Conservation (phyloP, 2,888 invertebrate species). For the Beris chalybata region DNA sequence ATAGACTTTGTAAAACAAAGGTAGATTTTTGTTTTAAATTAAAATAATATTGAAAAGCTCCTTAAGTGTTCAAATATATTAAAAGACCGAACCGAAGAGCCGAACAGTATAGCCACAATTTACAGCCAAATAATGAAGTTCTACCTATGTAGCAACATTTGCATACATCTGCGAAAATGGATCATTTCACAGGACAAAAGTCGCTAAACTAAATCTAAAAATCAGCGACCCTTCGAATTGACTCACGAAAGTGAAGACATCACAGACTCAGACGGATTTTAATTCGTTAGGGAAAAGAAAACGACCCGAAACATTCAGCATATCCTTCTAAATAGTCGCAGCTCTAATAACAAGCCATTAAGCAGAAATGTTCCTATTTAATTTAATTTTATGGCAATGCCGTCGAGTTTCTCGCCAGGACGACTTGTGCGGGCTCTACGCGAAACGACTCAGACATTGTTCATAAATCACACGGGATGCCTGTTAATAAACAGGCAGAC, state of each 20-base stretch:
- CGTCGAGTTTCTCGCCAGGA: conserved; percentile 2
- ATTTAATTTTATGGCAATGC: conserved; percentile 29
- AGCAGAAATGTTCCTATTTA: conserved; percentile 24
- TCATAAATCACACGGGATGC: conserved; percentile 30
- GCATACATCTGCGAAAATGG: too few relatives aligned
- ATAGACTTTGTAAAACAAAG: too few relatives aligned
- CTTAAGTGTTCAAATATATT: too few relatives aligned
- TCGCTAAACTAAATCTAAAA: conserved; percentile 1
- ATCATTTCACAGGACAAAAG: too few relatives aligned
- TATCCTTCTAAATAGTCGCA: conserved; percentile 11
- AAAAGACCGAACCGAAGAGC: too few relatives aligned
- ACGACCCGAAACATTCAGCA: conserved; percentile 19
- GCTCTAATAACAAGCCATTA: conserved; percentile 25
- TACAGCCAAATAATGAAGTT: too few relatives aligned
- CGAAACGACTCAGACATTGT: conserved; percentile 9
- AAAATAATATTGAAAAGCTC: too few relatives aligned
- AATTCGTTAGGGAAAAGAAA: conserved; percentile 8
- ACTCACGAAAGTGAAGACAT: conserved; percentile 10
- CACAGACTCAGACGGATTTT: conserved; percentile 5
- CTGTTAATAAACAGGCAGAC: conserved; percentile 27
- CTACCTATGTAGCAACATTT: too few relatives aligned
- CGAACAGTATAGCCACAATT: too few relatives aligned
- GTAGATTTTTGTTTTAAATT: too few relatives aligned
- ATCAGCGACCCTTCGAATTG: conserved; percentile 5
- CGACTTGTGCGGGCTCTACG: neutral